phyloP scores from a whole-genome alignment of 2,113 vertebrate species.

The Narcine bancroftii region DNA sequence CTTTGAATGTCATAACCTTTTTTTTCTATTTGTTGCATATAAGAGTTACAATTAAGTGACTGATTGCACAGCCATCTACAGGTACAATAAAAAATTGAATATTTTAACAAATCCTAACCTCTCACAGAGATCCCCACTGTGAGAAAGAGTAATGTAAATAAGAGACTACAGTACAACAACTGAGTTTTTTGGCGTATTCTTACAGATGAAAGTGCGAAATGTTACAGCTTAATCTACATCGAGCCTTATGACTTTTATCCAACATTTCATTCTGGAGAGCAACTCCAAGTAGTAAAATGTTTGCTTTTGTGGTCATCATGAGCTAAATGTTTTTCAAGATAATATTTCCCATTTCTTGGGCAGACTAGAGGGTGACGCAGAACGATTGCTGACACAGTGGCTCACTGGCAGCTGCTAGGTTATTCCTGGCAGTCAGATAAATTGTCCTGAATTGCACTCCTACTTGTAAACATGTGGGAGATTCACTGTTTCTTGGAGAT shows the following conservation, averaged over 20 bases:
- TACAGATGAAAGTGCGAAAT: neutral
- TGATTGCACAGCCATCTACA: neutral
- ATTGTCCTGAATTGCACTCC: neutral
- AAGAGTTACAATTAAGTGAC: neutral
- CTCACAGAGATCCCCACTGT: neutral
- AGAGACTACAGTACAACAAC: neutral
- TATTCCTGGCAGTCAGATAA: neutral
- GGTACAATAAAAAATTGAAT: neutral
- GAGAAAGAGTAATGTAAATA: neutral
- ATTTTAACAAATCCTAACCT: neutral
- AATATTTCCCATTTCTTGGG: neutral
- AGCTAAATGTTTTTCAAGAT: neutral
- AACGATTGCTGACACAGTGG: neutral
- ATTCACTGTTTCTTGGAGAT: neutral
- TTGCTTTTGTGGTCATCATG: neutral
- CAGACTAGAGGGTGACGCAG: neutral
- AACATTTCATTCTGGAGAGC: too few relatives aligned
- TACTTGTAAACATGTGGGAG: neutral
- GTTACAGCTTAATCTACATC: neutral
- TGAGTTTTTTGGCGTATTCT: too few relatives aligned
- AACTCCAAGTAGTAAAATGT: neutral
- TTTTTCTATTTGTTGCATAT: neutral
- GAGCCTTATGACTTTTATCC: neutral
- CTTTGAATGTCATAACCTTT: constrained; percentile 13
- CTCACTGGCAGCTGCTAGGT: neutral